Percentiles rank a stretch among this genome's conserved stretches.
These are phyloP conservation scores for Hippoglossus stenolepis DNA, from an alignment of 2,113 vertebrate species.

Conservation along the genomic window DNA sequence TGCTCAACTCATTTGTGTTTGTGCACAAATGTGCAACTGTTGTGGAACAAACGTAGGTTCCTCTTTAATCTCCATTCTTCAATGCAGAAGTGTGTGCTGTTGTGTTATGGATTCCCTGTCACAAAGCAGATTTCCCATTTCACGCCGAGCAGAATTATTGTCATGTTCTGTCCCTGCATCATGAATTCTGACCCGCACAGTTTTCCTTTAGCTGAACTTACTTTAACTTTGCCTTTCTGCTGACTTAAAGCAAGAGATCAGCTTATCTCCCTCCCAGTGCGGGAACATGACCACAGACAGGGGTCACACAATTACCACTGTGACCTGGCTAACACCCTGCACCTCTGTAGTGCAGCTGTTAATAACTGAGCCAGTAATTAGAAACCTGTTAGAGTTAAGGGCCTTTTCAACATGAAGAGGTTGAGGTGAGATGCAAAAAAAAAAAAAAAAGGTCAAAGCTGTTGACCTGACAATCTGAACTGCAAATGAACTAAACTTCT, in stretches of 20 bases:
- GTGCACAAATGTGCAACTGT: no score
- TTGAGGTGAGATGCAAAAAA: conserved; percentile 28
- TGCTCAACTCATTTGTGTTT: no score
- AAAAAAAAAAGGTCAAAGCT: conserved; percentile 14
- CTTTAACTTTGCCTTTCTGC: neutral
- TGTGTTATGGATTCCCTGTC: neutral
- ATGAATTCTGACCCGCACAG: neutral
- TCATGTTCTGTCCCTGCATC: neutral
- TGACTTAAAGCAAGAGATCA: conserved; percentile 2
- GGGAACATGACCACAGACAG: conserved; percentile 49
- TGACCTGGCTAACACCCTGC: conserved; percentile 38
- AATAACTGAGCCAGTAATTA: conserved; percentile 68
- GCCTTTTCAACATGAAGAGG: conserved; percentile 25
- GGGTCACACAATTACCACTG: conserved; percentile 46
- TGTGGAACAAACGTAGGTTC: no score
- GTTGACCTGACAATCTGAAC: neutral
- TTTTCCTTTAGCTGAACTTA: conserved; percentile 2
- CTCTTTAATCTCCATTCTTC: neutral
- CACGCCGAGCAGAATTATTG: neutral
- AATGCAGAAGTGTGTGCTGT: neutral
- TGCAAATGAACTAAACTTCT: neutral
- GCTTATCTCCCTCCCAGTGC: conserved; percentile 18
- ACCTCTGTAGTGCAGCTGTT: conserved; percentile 48
- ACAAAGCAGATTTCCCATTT: neutral
- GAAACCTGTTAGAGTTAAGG: conserved; percentile 34